These are phyloP conservation scores for Paraplagusia blochii DNA, from an alignment of 2,113 vertebrate genomes.

Conservation along the genomic window DNA sequence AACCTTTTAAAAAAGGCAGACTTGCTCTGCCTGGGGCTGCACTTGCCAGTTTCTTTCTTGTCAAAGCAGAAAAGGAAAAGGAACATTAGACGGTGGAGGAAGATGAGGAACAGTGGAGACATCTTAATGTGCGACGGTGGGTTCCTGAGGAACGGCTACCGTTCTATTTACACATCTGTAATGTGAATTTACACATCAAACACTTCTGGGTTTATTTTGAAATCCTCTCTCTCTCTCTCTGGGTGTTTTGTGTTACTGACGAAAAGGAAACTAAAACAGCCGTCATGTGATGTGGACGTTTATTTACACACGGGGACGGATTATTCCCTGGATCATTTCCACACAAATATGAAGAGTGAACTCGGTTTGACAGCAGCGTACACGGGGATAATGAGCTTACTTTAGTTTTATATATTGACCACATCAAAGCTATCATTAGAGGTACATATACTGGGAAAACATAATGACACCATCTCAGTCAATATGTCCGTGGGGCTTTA, in stretches of 20 bases:
- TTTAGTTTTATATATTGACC: neutral
- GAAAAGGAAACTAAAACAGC: constrained; percentile 30
- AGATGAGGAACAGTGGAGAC: constrained; percentile 52
- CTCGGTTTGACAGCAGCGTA: constrained; percentile 10
- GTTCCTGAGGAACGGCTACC: constrained; percentile 44
- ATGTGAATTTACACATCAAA: constrained; percentile 73
- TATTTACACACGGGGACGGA: constrained; percentile 19
- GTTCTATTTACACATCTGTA: constrained; percentile 55
- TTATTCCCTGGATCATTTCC: constrained; percentile 4
- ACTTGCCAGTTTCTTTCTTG: constrained; percentile 63
- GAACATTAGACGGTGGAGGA: constrained; percentile 49
- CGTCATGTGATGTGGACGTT: constrained; percentile 17
- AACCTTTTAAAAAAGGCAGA: constrained; percentile 66
- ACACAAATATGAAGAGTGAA: constrained; percentile 14
- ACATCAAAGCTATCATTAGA: neutral
- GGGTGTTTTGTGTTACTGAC: constrained; percentile 24
- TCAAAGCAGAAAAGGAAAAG: constrained; percentile 48
- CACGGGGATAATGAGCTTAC: constrained; percentile 35
- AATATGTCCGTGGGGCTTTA: no score
- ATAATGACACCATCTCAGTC: no score
- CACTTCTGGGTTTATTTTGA: constrained; percentile 37
- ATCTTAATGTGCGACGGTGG: constrained; percentile 61
- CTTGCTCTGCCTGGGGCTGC: constrained; percentile 59
- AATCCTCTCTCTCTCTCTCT: constrained; percentile 15
- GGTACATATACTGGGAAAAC: no score